Conservation (phyloP, 2,797 vertebrate genomes). For the Muscicapa striata region DNA sequence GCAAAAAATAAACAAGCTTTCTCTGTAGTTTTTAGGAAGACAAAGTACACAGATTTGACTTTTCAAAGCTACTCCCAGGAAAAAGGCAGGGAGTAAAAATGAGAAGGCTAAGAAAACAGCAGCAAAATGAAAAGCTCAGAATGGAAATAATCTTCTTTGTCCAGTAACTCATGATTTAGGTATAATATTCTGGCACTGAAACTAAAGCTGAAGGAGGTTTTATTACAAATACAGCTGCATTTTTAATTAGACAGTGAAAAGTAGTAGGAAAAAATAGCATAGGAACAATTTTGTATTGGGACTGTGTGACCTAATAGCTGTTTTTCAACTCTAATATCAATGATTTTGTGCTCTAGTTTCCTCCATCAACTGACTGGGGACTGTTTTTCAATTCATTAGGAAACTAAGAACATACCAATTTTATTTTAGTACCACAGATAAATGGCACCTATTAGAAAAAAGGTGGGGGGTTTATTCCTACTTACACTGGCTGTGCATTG, state of each 20-base stretch:
- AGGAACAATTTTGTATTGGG: constrained; percentile 18
- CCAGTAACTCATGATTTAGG: neutral
- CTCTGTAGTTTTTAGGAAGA: neutral
- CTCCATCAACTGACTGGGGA: neutral
- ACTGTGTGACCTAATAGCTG: constrained; percentile 34
- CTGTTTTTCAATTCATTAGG: constrained; percentile 37
- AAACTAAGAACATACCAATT: neutral
- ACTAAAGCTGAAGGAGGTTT: constrained; percentile 32
- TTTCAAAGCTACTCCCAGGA: neutral
- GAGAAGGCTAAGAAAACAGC: neutral
- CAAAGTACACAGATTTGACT: neutral
- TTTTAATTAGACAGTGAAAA: constrained; percentile 58
- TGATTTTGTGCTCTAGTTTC: constrained; percentile 24
- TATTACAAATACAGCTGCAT: constrained; percentile 54
- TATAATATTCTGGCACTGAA: constrained; percentile 27
- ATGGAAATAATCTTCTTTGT: constrained; percentile 4
- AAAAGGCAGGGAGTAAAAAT: neutral
- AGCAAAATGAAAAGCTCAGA: neutral
- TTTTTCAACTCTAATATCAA: constrained; percentile 30
- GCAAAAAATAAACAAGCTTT: neutral
- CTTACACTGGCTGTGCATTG: neutral
- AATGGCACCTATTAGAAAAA: neutral
- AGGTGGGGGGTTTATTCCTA: neutral
- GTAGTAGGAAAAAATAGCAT: constrained; percentile 57
- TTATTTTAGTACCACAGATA: neutral